These are phyloP conservation scores for Alligator sinensis DNA, from an alignment of 2,113 vertebrate genomes.

Conservation along the genomic window DNA sequence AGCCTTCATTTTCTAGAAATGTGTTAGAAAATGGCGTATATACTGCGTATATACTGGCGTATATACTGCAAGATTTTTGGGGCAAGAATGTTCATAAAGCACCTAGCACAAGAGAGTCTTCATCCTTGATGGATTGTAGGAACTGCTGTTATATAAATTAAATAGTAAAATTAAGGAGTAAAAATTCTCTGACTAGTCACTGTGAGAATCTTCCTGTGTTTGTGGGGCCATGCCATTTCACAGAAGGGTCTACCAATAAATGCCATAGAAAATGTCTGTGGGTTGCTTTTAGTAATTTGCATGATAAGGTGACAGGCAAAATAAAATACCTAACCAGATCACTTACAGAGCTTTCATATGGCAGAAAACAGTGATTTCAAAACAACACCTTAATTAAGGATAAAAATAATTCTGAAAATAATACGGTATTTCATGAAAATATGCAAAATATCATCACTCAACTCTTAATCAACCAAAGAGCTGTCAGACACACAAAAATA, in stretches of 20 bases:
- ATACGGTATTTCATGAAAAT: slow-evolving; percentile 66
- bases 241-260: background rate
- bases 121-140: background rate
- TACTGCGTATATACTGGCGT: no score
- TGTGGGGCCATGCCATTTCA: background rate
- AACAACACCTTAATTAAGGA: slow-evolving; percentile 67
- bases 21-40: no score
- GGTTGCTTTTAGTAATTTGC: background rate
- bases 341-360: slow-evolving; percentile 22
- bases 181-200: background rate
- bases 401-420: slow-evolving; percentile 73
- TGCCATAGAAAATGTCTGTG: background rate
- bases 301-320: background rate
- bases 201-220: background rate
- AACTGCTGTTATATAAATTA: no score
- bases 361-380: slow-evolving; percentile 50
- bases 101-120: background rate
- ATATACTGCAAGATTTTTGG: no score
- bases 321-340: slow-evolving; percentile 1
- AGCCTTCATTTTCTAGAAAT: no score
- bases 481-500: slow-evolving; percentile 74
- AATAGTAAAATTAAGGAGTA: no score
- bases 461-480: slow-evolving; percentile 73
- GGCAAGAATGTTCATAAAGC: background rate
- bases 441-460: slow-evolving; percentile 65